These are phyloP conservation scores for Tragelaphus buxtoni DNA, from an alignment of 2,113 vertebrate species.

Conservation along the genomic window DNA sequence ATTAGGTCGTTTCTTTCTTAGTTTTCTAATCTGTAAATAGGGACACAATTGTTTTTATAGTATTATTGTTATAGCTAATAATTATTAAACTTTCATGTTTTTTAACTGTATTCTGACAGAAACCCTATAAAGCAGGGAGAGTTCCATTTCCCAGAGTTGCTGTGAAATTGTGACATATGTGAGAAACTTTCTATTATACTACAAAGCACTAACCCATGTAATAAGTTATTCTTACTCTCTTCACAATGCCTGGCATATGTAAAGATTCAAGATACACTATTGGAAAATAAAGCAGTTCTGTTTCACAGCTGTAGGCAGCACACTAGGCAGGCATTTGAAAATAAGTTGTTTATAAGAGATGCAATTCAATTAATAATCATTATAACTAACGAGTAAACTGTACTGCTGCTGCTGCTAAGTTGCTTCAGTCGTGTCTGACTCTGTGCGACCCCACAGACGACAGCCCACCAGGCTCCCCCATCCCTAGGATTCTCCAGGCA, in stretches of 20 bases:
- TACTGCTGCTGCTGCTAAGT: neutral
- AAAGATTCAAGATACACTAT: neutral
- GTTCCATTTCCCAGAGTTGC: neutral
- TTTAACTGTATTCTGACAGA: neutral
- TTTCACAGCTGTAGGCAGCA: neutral
- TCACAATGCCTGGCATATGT: neutral
- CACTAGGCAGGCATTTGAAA: neutral
- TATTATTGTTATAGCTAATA: neutral
- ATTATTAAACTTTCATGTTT: neutral
- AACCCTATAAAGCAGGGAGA: neutral
- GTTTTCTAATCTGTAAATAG: neutral
- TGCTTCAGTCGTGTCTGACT: fast-evolving
- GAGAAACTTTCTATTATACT: neutral
- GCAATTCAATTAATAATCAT: neutral
- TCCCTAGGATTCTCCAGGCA: neutral
- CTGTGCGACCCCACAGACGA: neutral
- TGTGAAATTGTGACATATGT: neutral
- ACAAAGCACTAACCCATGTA: neutral
- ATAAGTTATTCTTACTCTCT: neutral
- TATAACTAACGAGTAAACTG: neutral
- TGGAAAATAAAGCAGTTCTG: neutral
- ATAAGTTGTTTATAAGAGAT: neutral
- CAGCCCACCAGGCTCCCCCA: neutral
- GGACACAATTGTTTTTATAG: neutral
- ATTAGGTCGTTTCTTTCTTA: neutral